Conservation (phyloP, 2,888 invertebrate genomes). For the Meandrusa payeni region DNA sequence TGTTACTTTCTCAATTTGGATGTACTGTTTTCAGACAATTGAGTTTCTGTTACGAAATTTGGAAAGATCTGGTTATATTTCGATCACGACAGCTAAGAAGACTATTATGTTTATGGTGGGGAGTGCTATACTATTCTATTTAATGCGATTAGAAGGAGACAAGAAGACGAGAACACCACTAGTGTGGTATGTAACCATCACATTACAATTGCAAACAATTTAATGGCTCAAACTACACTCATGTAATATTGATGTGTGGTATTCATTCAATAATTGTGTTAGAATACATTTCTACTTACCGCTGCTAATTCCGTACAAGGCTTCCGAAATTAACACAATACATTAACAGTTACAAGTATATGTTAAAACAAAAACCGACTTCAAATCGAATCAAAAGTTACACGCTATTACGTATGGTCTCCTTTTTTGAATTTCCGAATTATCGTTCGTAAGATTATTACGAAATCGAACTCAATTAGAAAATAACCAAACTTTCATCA, state of each 20-base stretch:
- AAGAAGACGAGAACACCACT: constrained; percentile 58
- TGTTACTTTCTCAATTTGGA: too few species aligned
- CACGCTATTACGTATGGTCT: too few species aligned
- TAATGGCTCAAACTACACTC: not conserved
- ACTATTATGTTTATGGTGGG: constrained; percentile 70
- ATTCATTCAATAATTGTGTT: constrained; percentile 16
- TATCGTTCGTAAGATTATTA: too few species aligned
- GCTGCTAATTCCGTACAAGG: constrained; percentile 7
- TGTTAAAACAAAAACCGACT: too few species aligned
- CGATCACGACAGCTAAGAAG: constrained; percentile 57
- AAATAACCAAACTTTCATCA: too few species aligned
- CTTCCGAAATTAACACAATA: constrained; percentile 7
- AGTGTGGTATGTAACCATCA: constrained; percentile 53
- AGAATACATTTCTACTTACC: constrained; percentile 2
- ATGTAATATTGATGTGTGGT: constrained; percentile 10
- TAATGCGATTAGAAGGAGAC: constrained; percentile 72
- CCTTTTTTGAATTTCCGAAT: too few species aligned
- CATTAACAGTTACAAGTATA: too few species aligned
- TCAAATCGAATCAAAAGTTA: too few species aligned
- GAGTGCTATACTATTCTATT: constrained; percentile 67
- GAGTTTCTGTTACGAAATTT: constrained; percentile 63
- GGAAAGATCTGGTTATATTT: constrained; percentile 52
- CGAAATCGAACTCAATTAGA: too few species aligned
- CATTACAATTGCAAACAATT: constrained; percentile 14
- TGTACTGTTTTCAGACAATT: constrained; percentile 62